Percentiles rank a stretch among this genome's conserved stretches.
These are phyloP conservation scores for Platichthys stellatus DNA, from an alignment of 2,113 vertebrate species.

Conservation along the genomic window DNA sequence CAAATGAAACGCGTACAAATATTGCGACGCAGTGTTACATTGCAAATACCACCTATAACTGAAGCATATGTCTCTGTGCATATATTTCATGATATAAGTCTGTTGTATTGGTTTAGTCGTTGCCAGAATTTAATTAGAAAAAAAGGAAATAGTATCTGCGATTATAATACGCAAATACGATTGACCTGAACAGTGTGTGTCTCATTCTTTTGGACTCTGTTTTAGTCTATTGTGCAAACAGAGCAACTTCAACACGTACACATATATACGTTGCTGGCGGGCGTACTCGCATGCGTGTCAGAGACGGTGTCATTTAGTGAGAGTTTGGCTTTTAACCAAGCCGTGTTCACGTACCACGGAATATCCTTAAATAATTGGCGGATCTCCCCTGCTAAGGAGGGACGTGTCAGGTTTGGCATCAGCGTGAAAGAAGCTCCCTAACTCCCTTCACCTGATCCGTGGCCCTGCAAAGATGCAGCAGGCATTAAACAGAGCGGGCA, in stretches of 20 bases:
- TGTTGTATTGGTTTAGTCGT: constrained; percentile 1
- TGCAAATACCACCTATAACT: constrained; percentile 23
- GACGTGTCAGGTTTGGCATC: constrained; percentile 82
- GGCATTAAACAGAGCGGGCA: constrained; percentile 86
- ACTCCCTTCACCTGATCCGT: constrained; percentile 82
- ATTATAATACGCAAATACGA: constrained; percentile 1
- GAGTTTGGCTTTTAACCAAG: constrained; percentile 59
- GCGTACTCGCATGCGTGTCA: constrained; percentile 29
- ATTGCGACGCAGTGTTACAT: constrained; percentile 26
- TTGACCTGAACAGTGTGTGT: neutral
- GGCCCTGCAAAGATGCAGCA: constrained; percentile 88
- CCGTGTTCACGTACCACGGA: constrained; percentile 45
- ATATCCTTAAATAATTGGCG: constrained; percentile 58
- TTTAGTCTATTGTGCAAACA: neutral
- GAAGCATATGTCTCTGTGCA: constrained; percentile 24
- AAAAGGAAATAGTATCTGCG: constrained; percentile 4
- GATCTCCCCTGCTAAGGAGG: constrained; percentile 57
- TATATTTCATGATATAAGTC: constrained; percentile 27
- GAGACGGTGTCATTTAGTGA: constrained; percentile 33
- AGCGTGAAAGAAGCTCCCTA: constrained; percentile 76
- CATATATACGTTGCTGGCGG: constrained; percentile 12
- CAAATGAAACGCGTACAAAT: constrained; percentile 38
- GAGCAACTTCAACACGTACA: neutral
- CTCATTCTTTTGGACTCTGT: neutral
- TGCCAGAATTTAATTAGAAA: constrained; percentile 23